Percentiles rank a stretch among this genome's conserved stretches.
Conservation (phyloP, 1,140 invertebrate species). For the Drosophila guanche region DNA sequence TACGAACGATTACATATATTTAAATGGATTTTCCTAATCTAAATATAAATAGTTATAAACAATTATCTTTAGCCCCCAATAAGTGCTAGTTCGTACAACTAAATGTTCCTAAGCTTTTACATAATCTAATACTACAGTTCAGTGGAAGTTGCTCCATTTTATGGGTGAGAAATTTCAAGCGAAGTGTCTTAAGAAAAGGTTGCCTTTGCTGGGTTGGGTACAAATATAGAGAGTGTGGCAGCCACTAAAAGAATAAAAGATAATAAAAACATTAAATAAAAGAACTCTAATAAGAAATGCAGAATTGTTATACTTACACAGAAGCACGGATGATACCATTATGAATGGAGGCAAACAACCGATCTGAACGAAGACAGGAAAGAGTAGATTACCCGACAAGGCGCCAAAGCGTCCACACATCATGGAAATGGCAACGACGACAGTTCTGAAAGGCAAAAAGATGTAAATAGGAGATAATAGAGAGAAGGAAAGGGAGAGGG, state of each 20-base stretch:
- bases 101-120: constrained; percentile 20
- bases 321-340: constrained; percentile 68
- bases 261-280: not conserved
- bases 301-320: constrained; percentile 52
- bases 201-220: constrained; percentile 65
- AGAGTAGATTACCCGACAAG: constrained; percentile 75
- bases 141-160: not conserved
- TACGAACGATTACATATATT: constrained; percentile 13
- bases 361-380: constrained; percentile 71
- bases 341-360: constrained; percentile 79
- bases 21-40: constrained; percentile 18
- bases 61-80: not conserved
- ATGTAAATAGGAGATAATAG: not conserved
- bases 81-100: constrained; percentile 22
- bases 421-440: constrained; percentile 75
- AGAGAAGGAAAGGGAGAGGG: too few relatives aligned
- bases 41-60: constrained; percentile 33
- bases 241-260: constrained; percentile 44
- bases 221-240: constrained; percentile 50
- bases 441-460: constrained; percentile 41
- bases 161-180: too few relatives aligned
- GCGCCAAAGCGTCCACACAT: constrained; percentile 80
- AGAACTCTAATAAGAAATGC: not conserved
- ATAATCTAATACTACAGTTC: constrained; percentile 1
- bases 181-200: constrained; percentile 40